Evolutionary conservation across 2,113 vertebrate genomes (phyloP).

Genomic region (Leptobrachium leishanense): DNA sequence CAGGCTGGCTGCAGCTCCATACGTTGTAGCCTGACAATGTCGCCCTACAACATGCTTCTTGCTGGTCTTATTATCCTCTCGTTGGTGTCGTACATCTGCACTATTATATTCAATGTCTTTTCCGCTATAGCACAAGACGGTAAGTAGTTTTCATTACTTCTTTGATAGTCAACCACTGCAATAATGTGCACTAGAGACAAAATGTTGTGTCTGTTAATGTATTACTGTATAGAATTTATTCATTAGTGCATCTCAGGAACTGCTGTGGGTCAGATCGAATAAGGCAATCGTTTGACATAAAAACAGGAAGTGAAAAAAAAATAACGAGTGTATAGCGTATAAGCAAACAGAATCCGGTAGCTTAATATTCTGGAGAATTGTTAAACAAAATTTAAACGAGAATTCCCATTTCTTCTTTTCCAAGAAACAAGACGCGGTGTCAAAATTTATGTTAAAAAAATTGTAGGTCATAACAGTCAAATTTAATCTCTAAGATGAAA

Average conservation of each 20-base stretch:
- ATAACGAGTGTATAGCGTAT: background rate
- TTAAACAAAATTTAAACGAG: too few species aligned
- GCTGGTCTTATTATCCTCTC: slow-evolving; percentile 19
- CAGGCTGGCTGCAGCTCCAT: background rate
- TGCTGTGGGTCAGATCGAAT: background rate
- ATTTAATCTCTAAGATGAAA: too few species aligned
- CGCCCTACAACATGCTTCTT: slow-evolving; percentile 2
- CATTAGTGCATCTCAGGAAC: too few species aligned
- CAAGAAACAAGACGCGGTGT: too few species aligned
- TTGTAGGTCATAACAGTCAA: too few species aligned
- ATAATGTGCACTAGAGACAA: background rate
- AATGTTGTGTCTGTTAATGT: too few species aligned
- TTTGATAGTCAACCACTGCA: background rate
- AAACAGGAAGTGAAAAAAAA: background rate
- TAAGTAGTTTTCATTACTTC: background rate
- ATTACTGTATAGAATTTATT: too few species aligned
- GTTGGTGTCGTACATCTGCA: slow-evolving; percentile 19
- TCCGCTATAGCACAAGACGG: slow-evolving; percentile 11
- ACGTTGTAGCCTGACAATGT: slow-evolving; percentile 3
- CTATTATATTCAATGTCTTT: slow-evolving; percentile 17
- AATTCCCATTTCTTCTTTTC: too few species aligned
- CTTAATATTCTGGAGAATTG: too few species aligned
- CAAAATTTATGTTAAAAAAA: too few species aligned
- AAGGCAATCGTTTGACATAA: background rate
- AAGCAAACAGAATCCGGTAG: too few species aligned